Evolutionary conservation across 1,140 invertebrate genomes (phyloP).

Genomic region (Drosophila bocki): DNA sequence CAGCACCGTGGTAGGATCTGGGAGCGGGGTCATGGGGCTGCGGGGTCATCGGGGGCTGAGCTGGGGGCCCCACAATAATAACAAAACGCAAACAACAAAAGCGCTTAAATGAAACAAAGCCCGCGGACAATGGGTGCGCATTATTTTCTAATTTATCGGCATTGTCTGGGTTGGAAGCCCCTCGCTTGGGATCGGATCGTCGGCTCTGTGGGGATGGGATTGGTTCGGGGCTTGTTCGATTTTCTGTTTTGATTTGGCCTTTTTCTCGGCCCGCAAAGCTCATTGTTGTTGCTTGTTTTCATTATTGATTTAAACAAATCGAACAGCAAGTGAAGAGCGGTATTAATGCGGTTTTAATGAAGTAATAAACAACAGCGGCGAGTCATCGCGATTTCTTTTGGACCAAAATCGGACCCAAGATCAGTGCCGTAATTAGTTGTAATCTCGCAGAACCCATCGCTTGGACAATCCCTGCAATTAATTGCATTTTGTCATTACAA

Average conservation of each 20-base stretch:
- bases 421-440: constrained; percentile 48
- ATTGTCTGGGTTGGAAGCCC: constrained; percentile 63
- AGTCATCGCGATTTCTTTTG: constrained; percentile 38
- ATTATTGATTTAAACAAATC: constrained; percentile 83
- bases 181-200: constrained; percentile 37
- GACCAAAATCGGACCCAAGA: constrained; percentile 32
- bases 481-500: constrained; percentile 80
- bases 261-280: constrained; percentile 49
- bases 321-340: constrained; percentile 76
- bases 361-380: constrained; percentile 73
- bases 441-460: constrained; percentile 45
- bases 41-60: constrained; percentile 19
- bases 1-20: constrained; percentile 30
- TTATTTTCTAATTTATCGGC: constrained; percentile 84
- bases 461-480: constrained; percentile 61
- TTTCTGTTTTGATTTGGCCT: constrained; percentile 47
- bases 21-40: constrained; percentile 8
- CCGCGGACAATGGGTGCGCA: constrained; percentile 77
- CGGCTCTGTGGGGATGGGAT: constrained; percentile 45
- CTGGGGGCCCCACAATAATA: constrained; percentile 41
- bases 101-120: constrained; percentile 84
- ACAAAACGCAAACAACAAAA: constrained; percentile 75
- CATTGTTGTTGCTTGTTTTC: constrained; percentile 70
- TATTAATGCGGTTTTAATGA: constrained; percentile 82
- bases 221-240: constrained; percentile 43